Percentiles rank a stretch among this genome's conserved stretches.
Evolutionary conservation across 2,888 invertebrate species (phyloP).

Genomic region (Cyaniris semiargus): DNA sequence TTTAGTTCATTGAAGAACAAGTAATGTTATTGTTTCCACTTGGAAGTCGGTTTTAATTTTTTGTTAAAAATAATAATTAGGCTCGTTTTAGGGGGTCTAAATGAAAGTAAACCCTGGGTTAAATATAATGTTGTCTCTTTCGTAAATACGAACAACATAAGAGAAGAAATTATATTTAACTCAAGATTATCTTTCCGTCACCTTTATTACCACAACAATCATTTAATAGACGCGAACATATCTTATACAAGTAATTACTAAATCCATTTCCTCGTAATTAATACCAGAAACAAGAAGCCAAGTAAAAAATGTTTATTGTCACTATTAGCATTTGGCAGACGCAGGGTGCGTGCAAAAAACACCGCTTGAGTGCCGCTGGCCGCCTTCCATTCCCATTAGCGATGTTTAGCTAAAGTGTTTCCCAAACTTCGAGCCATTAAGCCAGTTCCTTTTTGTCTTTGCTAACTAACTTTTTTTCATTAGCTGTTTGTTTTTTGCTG

Average conservation of each 20-base stretch:
- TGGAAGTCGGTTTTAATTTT: too few relatives aligned
- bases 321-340: constrained; percentile 59
- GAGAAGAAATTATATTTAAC: too few relatives aligned
- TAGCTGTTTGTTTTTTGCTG: constrained; percentile 64
- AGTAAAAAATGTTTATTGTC: constrained; percentile 28
- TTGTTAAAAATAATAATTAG: too few relatives aligned
- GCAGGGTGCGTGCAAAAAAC: constrained; percentile 63
- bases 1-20: too few relatives aligned
- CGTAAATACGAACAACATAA: too few relatives aligned
- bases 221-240: background rate
- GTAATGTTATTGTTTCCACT: too few relatives aligned
- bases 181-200: too few relatives aligned
- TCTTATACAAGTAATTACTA: background rate
- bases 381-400: constrained; percentile 78
- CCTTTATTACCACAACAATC: background rate
- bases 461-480: constrained; percentile 66
- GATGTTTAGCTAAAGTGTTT: constrained; percentile 79
- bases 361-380: constrained; percentile 62
- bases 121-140: too few relatives aligned
- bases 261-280: constrained; percentile 14
- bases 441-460: constrained; percentile 69
- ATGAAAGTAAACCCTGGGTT: too few relatives aligned
- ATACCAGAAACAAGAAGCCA: constrained; percentile 30
- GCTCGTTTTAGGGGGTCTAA: too few relatives aligned
- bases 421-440: constrained; percentile 75